Conservation (phyloP, 2,113 vertebrate genomes). For the Lota lota region DNA sequence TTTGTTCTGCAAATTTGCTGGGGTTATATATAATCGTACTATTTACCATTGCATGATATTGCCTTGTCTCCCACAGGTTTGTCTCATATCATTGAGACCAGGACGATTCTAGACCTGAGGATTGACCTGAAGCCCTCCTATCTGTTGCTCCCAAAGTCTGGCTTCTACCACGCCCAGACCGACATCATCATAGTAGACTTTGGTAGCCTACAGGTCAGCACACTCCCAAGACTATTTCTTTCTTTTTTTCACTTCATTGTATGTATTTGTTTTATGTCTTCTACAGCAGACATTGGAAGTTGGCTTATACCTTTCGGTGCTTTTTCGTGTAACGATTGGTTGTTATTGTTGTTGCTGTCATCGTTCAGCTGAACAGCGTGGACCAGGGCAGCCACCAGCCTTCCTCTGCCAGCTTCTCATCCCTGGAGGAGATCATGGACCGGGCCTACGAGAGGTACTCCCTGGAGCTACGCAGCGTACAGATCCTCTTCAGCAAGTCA, state of each 20-base stretch:
- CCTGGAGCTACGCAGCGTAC: constrained; percentile 86
- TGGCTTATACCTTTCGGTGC: too few relatives aligned
- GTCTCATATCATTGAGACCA: constrained; percentile 91
- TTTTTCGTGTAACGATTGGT: background rate
- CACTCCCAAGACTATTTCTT: background rate
- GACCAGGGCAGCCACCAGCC: constrained; percentile 68
- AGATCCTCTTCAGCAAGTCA: constrained; percentile 88
- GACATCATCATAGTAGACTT: constrained; percentile 91
- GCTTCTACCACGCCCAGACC: constrained; percentile 80
- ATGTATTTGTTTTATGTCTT: background rate
- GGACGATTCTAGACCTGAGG: constrained; percentile 88
- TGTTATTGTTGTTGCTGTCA: background rate
- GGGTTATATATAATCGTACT: too few relatives aligned
- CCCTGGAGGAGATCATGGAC: constrained; percentile 95
- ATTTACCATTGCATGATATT: too few relatives aligned
- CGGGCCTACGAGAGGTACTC: constrained; percentile 92
- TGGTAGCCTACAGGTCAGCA: constrained; percentile 86
- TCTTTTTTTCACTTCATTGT: background rate
- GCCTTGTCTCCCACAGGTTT: constrained; percentile 73
- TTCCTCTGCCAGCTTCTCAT: constrained; percentile 72
- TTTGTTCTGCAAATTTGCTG: too few relatives aligned
- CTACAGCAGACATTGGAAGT: background rate
- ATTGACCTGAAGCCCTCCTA: constrained; percentile 92
- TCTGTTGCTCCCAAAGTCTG: constrained; percentile 84
- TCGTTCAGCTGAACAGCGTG: constrained; percentile 84